Base-by-base conservation (phyloP, 2,113 vertebrate species). In the Ictalurus punctatus region DNA sequence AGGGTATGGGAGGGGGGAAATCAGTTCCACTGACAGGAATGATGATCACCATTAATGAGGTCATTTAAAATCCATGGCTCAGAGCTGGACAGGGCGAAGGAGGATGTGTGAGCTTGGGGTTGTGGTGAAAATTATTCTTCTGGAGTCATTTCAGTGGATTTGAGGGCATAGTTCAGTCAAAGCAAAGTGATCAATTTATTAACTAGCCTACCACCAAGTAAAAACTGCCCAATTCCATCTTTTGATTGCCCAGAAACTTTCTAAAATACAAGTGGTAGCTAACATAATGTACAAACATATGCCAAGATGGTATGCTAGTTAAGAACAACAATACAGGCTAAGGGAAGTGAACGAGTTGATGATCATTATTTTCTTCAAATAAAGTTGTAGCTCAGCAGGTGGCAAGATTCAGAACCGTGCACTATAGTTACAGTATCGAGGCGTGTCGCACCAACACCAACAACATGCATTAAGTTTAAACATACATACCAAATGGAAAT, bases 11-110 rank as follows among this genome's bases (percentile, higher is more conserved):
- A 44, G 40, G 40, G 27, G 40, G 44, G 25, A 0, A 23, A 84
- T 78, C 61, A 76, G 86, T 21, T 58, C n/a, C 37, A 44, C 86
- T 86, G 65, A 85, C 83, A 86, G 83, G 56, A 88, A 90, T 48
- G n/a, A 58, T 85, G n/a, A 90, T 82, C 67, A 83, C 54, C 71
- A 61, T 63, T 81, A 82, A 88, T 76, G 48, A 86, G 48, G 48
- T 74, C 40, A 59, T 81, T 86, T 81, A 88, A n/a, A 80, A 58
- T 84, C 81, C 14, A 23, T 69, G 54, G 54, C 74, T 87, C 16
- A 67, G 54, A 84, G 19, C 44, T 14, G 52, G 65, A 80, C 52
- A 87, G 59, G 40, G n/a, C 0, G 12, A 61, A 61, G 73, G 34
- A 78, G 56, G 23, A 78, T 27, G 27, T 19, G 17, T 82, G 54